Evolutionary conservation across 2,888 invertebrate genomes (phyloP), one percentile per base, ranked within the genome.

Genomic region (Ochropacha duplaris): DNA sequence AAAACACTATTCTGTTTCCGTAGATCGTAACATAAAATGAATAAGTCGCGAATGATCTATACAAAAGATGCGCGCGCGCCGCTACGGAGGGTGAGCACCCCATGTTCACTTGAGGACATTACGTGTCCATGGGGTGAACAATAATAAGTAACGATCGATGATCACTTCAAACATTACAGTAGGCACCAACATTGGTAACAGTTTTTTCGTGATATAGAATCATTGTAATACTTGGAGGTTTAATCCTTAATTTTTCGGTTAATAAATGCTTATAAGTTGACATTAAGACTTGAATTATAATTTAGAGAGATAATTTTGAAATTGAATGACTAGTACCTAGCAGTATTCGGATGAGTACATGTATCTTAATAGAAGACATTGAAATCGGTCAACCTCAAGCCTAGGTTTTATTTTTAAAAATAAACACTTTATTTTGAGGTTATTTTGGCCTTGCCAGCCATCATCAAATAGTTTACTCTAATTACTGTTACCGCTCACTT

Each of bases 41-140:
- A n/a, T 22, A 50, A 19, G 57, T 65, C 61, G 64, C 69, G 54
- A 67, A 74, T 66, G 54, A 72, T 65, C 63, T 63, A 59, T 31
- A 61, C 50, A 26, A 59, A 60, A 66, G 69, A 66, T 75, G 79
- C 74, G 79, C 78, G 57, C 57, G 72, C 79, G 78, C 63, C 65
- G 79, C 71, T 51, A 78, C 79, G 69, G 81, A 76, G 81, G 80
- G 81, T 81, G 81, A 71, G 61, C 79, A 77, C 71, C 71, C 72
- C 78, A 78, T 44, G 44, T 44, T 44, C 44, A 44, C 44, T 44
- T 44, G 44, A 44, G 19, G 44, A 19, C 44, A 78, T 69, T 58
- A 61, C 54, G 57, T 44, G 44, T 44, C 44, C 19, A 44, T 36
- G 19, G 44, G 44, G 44, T 44, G 44, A 44, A 14, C 19, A 49